Conservation (phyloP, 2,888 invertebrate genomes). For the Sycophila texana region DNA sequence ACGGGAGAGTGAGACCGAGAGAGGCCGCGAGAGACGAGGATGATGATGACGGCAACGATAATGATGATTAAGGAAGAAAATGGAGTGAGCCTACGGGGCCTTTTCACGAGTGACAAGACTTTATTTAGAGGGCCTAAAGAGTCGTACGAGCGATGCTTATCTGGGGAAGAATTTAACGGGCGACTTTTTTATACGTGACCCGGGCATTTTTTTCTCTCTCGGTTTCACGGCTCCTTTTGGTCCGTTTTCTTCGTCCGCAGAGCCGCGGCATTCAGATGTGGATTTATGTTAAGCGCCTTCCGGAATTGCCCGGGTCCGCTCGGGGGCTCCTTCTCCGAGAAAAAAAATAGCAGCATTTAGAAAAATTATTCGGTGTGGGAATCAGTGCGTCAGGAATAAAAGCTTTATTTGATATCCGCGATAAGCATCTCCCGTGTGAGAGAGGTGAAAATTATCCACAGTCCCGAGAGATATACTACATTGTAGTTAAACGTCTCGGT, state of each 20-base stretch:
- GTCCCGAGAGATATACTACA: background rate
- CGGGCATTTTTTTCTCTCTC: slow-evolving; percentile 38
- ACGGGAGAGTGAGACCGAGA: slow-evolving; percentile 11
- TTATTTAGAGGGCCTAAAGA: slow-evolving; percentile 46
- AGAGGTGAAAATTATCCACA: background rate
- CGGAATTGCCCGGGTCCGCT: slow-evolving; percentile 31
- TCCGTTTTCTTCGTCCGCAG: slow-evolving; percentile 4
- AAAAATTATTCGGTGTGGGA: slow-evolving; percentile 10
- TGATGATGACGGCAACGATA: slow-evolving; percentile 48
- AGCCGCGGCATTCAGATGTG: slow-evolving; percentile 35
- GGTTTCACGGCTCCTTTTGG: slow-evolving; percentile 29
- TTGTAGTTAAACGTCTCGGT: background rate
- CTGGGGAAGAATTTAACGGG: slow-evolving; percentile 48
- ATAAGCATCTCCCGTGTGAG: slow-evolving; percentile 20
- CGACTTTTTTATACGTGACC: slow-evolving; percentile 11
- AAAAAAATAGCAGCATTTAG: slow-evolving; percentile 17
- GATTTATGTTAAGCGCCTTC: slow-evolving; percentile 41
- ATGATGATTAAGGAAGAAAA: slow-evolving; percentile 54
- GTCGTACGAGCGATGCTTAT: slow-evolving; percentile 38
- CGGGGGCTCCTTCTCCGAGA: background rate
- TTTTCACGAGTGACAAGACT: slow-evolving; percentile 45
- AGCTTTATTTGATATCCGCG: slow-evolving; percentile 21
- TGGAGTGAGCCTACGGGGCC: slow-evolving; percentile 30
- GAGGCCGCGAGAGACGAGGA: slow-evolving; percentile 9
- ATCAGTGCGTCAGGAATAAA: background rate